Evolutionary conservation across 1,140 invertebrate species (phyloP), one percentile per base, ranked within the genome.

Genomic region (Meloidogyne floridensis): DNA sequence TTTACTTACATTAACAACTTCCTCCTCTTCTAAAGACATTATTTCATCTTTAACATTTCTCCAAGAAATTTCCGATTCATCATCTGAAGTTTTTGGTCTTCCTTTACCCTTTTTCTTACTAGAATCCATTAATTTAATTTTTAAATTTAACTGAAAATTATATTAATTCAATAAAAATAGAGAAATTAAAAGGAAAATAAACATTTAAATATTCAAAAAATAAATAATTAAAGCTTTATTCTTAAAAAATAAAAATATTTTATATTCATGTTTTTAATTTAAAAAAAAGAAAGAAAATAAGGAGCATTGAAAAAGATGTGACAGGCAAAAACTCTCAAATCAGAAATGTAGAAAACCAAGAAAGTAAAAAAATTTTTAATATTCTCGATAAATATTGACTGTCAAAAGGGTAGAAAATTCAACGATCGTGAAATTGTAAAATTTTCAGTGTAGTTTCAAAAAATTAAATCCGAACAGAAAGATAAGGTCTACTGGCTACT

Each of bases 1-100:
- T 85, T 77, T 7, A 56, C 75, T 43, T 79, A 79, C 56, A 83
- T 83, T 42, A 83, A 80, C 11, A 32, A 80, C 11, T 5, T 56
- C 80, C n/a, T 80, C 80, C 32, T 42, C 59, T 2, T 79, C 65
- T n/a, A 65, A n/a, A n/a, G 59, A 65, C 59, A 65, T 65, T n/a
- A 65, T 65, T 65, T 65, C 59, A 65, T 65, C 59, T 65, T 65
- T 65, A 7, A 65, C n/a, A 65, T 18, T 18, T 65, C 59, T 65
- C n/a, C n/a, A 65, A 65, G n/a, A 65, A 7, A n/a, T n/a, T 65
- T 65, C 59, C 4, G 59, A 65, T 6, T 65, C n/a, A 65, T 65
- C n/a, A 65, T n/a, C 15, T 65, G 59, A 65, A 65, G 15, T n/a
- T 18, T 65, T 65, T n/a, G n/a, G 3, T 8, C 18, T 65, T 15